Evolutionary conservation across 1,140 invertebrate species (phyloP), one percentile per base, ranked within the genome.

Genomic region (Tetramorium alpestre): DNA sequence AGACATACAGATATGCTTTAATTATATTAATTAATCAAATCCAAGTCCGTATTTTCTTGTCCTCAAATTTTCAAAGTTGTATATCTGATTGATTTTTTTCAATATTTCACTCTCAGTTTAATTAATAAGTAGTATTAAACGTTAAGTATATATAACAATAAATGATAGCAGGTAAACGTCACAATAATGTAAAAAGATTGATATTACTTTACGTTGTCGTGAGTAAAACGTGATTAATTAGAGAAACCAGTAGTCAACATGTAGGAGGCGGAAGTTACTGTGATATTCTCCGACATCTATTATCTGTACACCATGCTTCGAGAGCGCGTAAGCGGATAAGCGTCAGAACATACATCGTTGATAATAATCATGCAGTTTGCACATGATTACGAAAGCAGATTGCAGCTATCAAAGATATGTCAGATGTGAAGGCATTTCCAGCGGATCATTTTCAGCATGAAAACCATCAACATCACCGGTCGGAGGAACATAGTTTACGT

Each of bases 261-360:
- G 11, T 41, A 54, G 38, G 22, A 41, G 33, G 67, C 10, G 10
- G 28, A 78, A 69, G n/a, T 13, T 41, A 25, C 64, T 13, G 6
- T 70, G 47, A 81, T 81, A 70, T 81, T 80, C 77, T 54, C 75
- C 47, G 62, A 28, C 62, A 67, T 80, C 77, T 38, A 80, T 80
- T 80, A 80, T 69, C 75, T 69, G 62, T 67, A 77, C 25, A 67
- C 33, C 28, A 51, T n/a, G 47, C 49, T 80, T 25, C n/a, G n/a
- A 69, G 47, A 22, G n/a, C 8, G 47, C n/a, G 16, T 80, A 80
- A 80, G 77, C 64, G 47, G 62, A 80, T 80, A 80, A 69, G 44
- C n/a, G 77, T 22, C 28, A 18, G 47, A 33, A 33, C 62, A 18
- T 69, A 54, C 18, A 41, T 28, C 38, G 38, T 7, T 62, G 62